phyloP scores from a whole-genome alignment of 1,140 invertebrate species.

The Drosophila littoralis region DNA sequence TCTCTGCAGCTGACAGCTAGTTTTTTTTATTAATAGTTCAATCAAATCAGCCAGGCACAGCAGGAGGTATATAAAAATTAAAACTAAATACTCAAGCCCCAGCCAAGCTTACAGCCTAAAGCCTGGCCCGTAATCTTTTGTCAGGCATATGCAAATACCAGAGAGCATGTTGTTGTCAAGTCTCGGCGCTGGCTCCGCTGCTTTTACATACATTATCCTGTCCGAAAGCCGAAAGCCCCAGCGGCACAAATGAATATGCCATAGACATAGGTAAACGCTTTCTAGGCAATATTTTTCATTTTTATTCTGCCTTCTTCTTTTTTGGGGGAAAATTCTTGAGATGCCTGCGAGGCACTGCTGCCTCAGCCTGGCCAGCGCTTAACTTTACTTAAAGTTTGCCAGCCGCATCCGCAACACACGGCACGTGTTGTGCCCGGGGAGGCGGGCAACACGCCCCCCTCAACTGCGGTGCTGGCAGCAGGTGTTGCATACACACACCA shows the following conservation, averaged over 20 bases:
- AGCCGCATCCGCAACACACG: constrained; percentile 16
- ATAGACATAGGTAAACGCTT: constrained; percentile 32
- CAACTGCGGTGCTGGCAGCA: constrained; percentile 26
- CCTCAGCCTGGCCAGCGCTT: constrained; percentile 34
- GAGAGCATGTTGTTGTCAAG: constrained; percentile 49
- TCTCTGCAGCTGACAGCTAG: not conserved
- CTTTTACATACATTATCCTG: constrained; percentile 49
- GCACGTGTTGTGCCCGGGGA: constrained; percentile 42
- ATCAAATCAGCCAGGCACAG: no score
- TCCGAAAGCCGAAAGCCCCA: constrained; percentile 31
- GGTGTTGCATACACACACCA: constrained; percentile 55
- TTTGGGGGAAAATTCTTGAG: constrained; percentile 56
- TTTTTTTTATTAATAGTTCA: no score
- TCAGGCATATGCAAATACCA: constrained; percentile 41
- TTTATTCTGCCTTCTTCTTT: not conserved
- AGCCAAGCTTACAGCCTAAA: not conserved
- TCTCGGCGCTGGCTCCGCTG: constrained; percentile 47
- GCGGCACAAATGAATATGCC: constrained; percentile 44
- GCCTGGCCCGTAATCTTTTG: constrained; percentile 23
- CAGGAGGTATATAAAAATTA: not conserved
- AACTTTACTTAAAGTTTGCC: constrained; percentile 57
- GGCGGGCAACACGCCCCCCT: not conserved
- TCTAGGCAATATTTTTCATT: constrained; percentile 14
- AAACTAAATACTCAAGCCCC: constrained; percentile 4
- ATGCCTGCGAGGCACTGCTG: constrained; percentile 45